Conservation (phyloP, 2,888 invertebrate genomes). For the Callinectes sapidus region DNA sequence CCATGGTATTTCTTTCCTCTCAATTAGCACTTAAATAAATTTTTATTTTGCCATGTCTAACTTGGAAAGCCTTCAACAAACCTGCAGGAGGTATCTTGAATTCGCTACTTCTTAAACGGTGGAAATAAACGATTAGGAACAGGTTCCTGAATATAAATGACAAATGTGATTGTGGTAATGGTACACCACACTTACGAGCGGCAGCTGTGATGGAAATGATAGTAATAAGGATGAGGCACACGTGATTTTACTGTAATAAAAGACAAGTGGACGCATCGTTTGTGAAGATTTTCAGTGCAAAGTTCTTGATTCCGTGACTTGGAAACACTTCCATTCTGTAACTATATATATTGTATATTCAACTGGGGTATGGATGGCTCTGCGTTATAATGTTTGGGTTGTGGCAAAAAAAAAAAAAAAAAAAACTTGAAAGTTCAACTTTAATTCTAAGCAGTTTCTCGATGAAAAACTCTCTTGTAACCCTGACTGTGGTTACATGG, state of each 20-base stretch:
- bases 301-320: not conserved
- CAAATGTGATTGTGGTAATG: not conserved
- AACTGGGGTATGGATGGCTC: not conserved
- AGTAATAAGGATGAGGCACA: not conserved
- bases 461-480: too few species aligned
- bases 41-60: not conserved
- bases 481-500: too few species aligned
- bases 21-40: not conserved
- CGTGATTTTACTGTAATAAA: not conserved
- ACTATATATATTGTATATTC: not conserved
- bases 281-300: not conserved
- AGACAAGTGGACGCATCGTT: not conserved
- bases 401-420: too few species aligned
- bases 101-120: not conserved
- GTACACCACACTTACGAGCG: not conserved
- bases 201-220: not conserved
- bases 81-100: not conserved
- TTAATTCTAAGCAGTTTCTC: too few species aligned
- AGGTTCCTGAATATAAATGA: not conserved
- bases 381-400: too few species aligned
- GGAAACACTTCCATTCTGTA: not conserved
- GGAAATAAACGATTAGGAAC: not conserved
- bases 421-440: too few species aligned
- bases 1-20: too few species aligned
- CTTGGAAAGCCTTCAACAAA: not conserved